Conservation (phyloP, 2,888 invertebrate genomes). For the Microplitis deprimator region DNA sequence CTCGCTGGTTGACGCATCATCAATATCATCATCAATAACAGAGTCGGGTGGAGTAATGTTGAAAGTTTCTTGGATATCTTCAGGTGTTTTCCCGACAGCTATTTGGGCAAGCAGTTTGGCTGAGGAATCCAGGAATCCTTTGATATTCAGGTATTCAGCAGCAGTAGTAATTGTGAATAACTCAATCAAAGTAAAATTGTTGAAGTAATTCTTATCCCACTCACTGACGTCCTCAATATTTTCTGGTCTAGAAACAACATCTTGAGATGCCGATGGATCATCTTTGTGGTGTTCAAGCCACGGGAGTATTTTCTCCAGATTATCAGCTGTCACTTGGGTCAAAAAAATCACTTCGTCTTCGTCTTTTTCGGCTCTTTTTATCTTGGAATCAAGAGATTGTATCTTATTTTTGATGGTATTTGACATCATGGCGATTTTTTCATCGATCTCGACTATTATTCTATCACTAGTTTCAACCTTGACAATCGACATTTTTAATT, state of each 20-base stretch:
- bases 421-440: too few relatives aligned
- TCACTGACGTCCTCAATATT: neutral
- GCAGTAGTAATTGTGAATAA: constrained; percentile 94
- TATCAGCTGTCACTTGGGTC: constrained; percentile 97
- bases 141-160: constrained; percentile 97
- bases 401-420: too few relatives aligned
- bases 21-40: too few relatives aligned
- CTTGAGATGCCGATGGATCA: constrained; percentile 95
- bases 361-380: constrained; percentile 72
- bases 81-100: constrained; percentile 98
- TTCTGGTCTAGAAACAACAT: constrained; percentile 77
- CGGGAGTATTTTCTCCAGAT: constrained; percentile 93
- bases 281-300: constrained; percentile 96
- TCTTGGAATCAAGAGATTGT: too few relatives aligned
- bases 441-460: too few relatives aligned
- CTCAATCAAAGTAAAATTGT: neutral
- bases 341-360: constrained; percentile 96
- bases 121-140: constrained; percentile 84
- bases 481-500: too few relatives aligned
- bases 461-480: too few relatives aligned
- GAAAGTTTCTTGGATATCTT: constrained; percentile 96
- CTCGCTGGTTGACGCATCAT: too few relatives aligned
- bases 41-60: constrained; percentile 71
- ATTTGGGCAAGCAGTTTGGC: constrained; percentile 83
- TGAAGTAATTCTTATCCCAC: neutral